phyloP scores from a whole-genome alignment of 92 coral and sea anemone genomes.

The Porites divaricata region DNA sequence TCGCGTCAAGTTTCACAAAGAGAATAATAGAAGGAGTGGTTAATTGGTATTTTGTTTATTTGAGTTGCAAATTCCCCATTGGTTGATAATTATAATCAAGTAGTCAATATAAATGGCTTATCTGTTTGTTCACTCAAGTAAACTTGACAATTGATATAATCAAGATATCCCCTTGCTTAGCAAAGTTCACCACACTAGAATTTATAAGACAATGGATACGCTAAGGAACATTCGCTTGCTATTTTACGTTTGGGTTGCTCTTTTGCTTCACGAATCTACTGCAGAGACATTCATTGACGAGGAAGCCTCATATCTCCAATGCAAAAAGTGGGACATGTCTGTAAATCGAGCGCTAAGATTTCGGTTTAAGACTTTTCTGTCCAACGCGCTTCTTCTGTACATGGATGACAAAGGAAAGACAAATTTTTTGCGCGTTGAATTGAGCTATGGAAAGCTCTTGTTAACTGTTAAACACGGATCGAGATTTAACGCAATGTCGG shows the following conservation, averaged over 20 bases:
- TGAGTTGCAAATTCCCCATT: background rate
- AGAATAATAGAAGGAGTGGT: background rate
- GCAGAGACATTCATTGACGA: conserved; percentile 56
- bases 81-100: background rate
- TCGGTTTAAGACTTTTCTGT: conserved; percentile 57
- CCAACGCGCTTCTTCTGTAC: conserved; percentile 61
- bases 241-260: conserved; percentile 1
- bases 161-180: background rate
- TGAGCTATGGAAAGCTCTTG: conserved; percentile 22
- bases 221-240: background rate
- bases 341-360: conserved; percentile 47
- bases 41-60: background rate
- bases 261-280: background rate
- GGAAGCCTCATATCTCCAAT: conserved; percentile 56
- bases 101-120: background rate
- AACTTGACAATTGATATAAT: background rate
- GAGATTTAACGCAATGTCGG: conserved; percentile 23
- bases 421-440: conserved; percentile 42
- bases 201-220: background rate
- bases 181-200: background rate
- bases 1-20: background rate
- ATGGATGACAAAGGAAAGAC: conserved; percentile 41
- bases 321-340: conserved; percentile 56
- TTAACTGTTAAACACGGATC: conserved; percentile 23
- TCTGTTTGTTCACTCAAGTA: background rate